Percentiles rank a stretch among this genome's conserved stretches.
phyloP scores from a whole-genome alignment of 2,113 vertebrate genomes.

The Saguinus midas region DNA sequence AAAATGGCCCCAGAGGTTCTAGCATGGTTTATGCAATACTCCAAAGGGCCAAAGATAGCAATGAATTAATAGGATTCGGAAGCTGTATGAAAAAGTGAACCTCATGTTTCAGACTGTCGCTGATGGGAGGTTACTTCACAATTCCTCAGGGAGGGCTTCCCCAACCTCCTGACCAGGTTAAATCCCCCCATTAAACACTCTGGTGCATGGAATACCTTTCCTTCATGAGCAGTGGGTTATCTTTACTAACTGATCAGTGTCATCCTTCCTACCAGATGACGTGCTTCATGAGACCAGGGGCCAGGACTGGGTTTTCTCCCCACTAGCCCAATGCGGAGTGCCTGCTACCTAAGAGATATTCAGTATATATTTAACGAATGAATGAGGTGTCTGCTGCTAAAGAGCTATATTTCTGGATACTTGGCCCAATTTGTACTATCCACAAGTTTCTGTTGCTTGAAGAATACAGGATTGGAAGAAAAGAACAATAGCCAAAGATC shows the following conservation, averaged over 20 bases:
- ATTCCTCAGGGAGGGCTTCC: neutral
- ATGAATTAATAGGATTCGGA: constrained; percentile 45
- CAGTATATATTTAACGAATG: neutral
- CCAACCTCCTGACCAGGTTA: neutral
- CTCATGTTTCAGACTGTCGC: neutral
- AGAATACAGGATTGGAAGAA: neutral
- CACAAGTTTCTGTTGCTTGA: neutral
- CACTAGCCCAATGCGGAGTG: neutral
- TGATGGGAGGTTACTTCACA: neutral
- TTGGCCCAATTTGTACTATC: neutral
- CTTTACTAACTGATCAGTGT: neutral
- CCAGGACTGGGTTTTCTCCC: neutral
- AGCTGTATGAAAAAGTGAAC: neutral
- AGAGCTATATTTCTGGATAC: neutral
- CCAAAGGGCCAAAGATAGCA: constrained; percentile 59
- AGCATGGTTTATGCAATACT: constrained; percentile 61
- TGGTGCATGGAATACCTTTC: neutral
- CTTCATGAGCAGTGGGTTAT: neutral
- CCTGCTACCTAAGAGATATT: neutral
- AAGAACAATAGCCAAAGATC: neutral
- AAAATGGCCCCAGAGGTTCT: constrained; percentile 53
- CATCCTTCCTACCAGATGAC: neutral
- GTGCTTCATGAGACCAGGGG: neutral
- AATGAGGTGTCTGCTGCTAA: neutral
- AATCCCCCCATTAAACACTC: neutral